Base-by-base conservation (phyloP, 2,888 invertebrate species). In the Blera fallax region DNA sequence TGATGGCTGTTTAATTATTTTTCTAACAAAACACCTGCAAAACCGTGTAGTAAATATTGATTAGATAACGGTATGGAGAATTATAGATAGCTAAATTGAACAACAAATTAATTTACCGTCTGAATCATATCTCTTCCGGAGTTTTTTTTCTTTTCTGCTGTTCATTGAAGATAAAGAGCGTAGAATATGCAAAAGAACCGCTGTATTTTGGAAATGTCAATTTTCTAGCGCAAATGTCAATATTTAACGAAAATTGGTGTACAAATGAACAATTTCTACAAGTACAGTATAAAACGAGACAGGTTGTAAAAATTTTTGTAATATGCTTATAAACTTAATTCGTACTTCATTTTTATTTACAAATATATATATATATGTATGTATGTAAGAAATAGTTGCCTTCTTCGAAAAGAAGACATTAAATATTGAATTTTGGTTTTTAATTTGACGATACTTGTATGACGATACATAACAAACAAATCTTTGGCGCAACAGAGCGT, bases 261-360 rank as follows among this genome's bases (percentile, higher is more conserved):
- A 11, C 8, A 18, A 10, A 18, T 14, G 21, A 48, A 5, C 7
- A 14, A 6, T 1, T 69, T 3, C n/a, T 10, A 1, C 11, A 6
- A n/a, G 52, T 69, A 69, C 67, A 69, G 40, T 69, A 40, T 6
- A 40, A 7, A 16, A 4, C 10, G 16, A 52, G 54, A 54, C 11
- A 0, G 1, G 2, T 14, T n/a, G 3, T 18, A 8, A 8, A 3
- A 37, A 11, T 10, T 37, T 37, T 37, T 3, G 3, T 37, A n/a
- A n/a, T n/a, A n/a, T n/a, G n/a, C n/a, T n/a, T n/a, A n/a, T n/a
- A n/a, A n/a, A n/a, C n/a, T n/a, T n/a, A n/a, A n/a, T n/a, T n/a
- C n/a, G n/a, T n/a, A n/a, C n/a, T n/a, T n/a, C n/a, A n/a, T n/a
- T n/a, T n/a, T n/a, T n/a, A n/a, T n/a, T n/a, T n/a, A n/a, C n/a